Percentiles rank a stretch among this genome's conserved stretches.
Evolutionary conservation across 2,797 vertebrate genomes (phyloP).

Genomic region (Luscinia megarhynchos): DNA sequence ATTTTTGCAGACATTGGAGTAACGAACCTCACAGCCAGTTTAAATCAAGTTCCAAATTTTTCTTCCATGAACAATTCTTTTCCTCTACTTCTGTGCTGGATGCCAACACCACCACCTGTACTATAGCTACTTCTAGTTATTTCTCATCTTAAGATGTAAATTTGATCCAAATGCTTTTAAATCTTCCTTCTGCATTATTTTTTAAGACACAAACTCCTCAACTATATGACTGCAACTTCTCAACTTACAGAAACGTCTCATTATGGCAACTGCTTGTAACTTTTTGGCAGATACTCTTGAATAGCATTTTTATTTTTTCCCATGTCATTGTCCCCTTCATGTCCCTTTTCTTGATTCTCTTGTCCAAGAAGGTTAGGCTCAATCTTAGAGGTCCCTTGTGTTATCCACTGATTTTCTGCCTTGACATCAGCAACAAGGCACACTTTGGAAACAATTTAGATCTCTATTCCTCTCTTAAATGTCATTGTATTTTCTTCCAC

Average conservation of each 20-base stretch:
- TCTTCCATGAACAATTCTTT: constrained; percentile 45
- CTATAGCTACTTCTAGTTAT: not conserved
- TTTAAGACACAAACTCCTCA: not conserved
- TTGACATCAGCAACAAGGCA: not conserved
- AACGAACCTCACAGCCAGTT: not conserved
- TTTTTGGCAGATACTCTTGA: not conserved
- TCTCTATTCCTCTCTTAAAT: not conserved
- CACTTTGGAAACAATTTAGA: not conserved
- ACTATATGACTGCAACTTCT: not conserved
- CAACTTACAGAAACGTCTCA: not conserved
- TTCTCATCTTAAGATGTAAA: not conserved
- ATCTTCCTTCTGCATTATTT: not conserved
- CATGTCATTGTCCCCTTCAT: not conserved
- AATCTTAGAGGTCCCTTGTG: not conserved
- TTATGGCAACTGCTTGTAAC: not conserved
- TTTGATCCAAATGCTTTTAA: constrained; percentile 1
- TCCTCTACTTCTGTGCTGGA: not conserved
- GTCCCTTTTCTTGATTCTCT: not conserved
- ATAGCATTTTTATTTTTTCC: not conserved
- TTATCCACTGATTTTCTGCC: not conserved
- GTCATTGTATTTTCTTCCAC: not conserved
- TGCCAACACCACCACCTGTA: constrained; percentile 7
- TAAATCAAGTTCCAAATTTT: constrained; percentile 30
- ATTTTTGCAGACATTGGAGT: not conserved
- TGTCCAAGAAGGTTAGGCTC: not conserved